Percentiles rank a stretch among this genome's conserved stretches.
These are phyloP conservation scores for Drosophila niveifrons DNA, from an alignment of 2,888 invertebrate species.

Conservation along the genomic window DNA sequence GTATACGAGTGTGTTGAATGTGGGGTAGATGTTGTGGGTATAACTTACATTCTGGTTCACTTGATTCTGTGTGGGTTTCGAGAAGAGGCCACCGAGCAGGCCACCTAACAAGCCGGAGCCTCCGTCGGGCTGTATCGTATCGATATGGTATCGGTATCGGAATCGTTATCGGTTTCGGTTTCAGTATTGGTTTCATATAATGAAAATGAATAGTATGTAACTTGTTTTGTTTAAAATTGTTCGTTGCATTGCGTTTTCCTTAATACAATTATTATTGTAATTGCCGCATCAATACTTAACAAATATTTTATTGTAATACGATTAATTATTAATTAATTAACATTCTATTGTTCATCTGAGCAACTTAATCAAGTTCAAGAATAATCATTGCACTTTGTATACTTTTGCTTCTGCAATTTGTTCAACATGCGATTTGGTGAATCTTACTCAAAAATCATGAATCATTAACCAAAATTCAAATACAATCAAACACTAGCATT, in stretches of 20 bases:
- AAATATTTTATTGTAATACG: conserved; percentile 18
- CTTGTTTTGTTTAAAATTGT: conserved; percentile 80
- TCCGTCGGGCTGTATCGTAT: conserved; percentile 82
- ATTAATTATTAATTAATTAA: conserved; percentile 30
- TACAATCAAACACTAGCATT: conserved; percentile 38
- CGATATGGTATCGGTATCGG: conserved; percentile 43
- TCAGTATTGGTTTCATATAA: conserved; percentile 75
- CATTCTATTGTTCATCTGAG: conserved; percentile 36
- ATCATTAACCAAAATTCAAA: conserved; percentile 61
- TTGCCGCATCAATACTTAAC: conserved; percentile 44
- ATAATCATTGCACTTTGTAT: conserved; percentile 37
- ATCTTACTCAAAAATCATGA: conserved; percentile 49
- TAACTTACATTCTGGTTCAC: conserved; percentile 85
- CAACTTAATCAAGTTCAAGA: conserved; percentile 50
- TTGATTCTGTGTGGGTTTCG: conserved; percentile 84
- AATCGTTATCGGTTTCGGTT: conserved; percentile 65
- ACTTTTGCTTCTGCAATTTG: conserved; percentile 52
- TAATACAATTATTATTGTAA: conserved; percentile 53
- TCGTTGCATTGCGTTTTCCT: conserved; percentile 72
- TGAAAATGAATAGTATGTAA: conserved; percentile 79
- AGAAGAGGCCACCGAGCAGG: conserved; percentile 85
- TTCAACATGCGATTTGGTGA: conserved; percentile 66
- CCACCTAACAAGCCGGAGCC: conserved; percentile 85
- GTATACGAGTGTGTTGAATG: conserved; percentile 50
- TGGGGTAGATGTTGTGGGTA: conserved; percentile 74